Conservation (phyloP, 2,888 invertebrate genomes). For the Coenonympha arcania region DNA sequence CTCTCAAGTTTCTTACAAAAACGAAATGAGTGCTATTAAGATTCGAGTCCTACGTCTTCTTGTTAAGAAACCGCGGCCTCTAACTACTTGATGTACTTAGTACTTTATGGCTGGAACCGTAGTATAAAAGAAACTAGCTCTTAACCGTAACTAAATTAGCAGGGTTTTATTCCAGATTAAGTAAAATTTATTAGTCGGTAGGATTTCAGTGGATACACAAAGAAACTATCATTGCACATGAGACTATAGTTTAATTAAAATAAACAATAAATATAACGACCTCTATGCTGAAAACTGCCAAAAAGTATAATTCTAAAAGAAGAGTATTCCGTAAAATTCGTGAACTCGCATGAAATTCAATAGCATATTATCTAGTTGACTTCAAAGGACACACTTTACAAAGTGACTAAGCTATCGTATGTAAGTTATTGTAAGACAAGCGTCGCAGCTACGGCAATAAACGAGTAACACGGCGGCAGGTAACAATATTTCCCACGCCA, state of each 20-base stretch:
- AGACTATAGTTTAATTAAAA: no score
- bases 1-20: slow-evolving; percentile 5
- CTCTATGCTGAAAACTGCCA: no score
- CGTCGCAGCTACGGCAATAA: slow-evolving; percentile 43
- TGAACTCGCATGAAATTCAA: neutral
- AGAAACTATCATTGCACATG: no score
- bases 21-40: slow-evolving; percentile 6
- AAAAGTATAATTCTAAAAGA: no score
- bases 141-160: neutral
- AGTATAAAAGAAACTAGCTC: neutral
- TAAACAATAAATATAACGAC: no score
- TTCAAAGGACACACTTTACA: neutral
- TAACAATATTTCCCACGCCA: slow-evolving; percentile 63
- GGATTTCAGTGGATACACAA: no score
- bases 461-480: slow-evolving; percentile 45
- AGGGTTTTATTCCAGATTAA: no score
- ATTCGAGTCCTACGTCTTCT: slow-evolving; percentile 3
- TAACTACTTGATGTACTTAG: neutral
- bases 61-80: slow-evolving; percentile 1
- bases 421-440: slow-evolving; percentile 32
- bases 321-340: neutral
- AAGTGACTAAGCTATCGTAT: slow-evolving; percentile 16
- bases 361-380: neutral
- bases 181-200: no score
- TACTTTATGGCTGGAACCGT: neutral